Conservation (phyloP, 2,113 vertebrate species). For the Campylorhamphus procurvoides region DNA sequence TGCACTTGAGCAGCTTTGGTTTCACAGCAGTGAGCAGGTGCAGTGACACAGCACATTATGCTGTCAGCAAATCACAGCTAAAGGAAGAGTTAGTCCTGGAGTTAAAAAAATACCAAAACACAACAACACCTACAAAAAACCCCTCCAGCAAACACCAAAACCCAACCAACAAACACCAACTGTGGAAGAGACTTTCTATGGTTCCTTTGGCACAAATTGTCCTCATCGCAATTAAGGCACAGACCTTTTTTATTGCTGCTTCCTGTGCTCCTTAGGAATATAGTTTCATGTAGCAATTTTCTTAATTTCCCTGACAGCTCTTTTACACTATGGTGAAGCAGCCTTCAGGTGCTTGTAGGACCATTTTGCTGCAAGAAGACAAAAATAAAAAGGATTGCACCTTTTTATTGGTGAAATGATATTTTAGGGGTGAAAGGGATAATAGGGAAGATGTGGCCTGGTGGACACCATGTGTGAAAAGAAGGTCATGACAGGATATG, state of each 20-base stretch:
- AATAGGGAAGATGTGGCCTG: background rate
- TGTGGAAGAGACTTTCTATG: background rate
- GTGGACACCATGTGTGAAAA: background rate
- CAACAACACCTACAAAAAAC: background rate
- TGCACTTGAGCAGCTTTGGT: background rate
- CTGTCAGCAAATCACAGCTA: background rate
- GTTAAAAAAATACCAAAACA: background rate
- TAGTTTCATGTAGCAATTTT: background rate
- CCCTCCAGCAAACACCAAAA: background rate
- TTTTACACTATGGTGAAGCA: accelerated
- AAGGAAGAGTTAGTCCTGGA: background rate
- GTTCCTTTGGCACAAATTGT: background rate
- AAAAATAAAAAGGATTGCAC: background rate
- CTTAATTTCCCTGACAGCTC: background rate
- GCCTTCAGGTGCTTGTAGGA: background rate
- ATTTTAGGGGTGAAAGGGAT: background rate
- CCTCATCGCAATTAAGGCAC: accelerated
- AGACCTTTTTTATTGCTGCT: background rate
- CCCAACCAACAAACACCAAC: accelerated
- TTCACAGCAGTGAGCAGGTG: conserved; percentile 16
- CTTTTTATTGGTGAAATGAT: background rate
- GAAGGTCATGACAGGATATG: background rate
- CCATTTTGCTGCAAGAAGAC: background rate
- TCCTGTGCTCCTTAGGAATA: background rate
- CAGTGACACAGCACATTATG: accelerated